These are phyloP conservation scores for Hirtodrosophila duncani DNA, from an alignment of 2,888 invertebrate species.

Conservation along the genomic window DNA sequence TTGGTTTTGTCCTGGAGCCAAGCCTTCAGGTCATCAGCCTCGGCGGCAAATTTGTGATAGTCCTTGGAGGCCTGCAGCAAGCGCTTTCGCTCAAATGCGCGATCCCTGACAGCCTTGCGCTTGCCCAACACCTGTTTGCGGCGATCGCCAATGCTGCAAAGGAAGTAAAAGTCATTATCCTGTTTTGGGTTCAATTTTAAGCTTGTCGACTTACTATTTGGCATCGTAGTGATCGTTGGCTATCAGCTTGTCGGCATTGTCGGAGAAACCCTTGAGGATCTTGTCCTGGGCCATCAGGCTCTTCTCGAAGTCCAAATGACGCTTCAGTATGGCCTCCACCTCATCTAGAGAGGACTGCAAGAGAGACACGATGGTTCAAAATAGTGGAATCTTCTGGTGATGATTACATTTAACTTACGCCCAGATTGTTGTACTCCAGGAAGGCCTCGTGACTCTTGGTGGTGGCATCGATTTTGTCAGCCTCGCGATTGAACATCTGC, in stretches of 20 bases:
- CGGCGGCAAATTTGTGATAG: constrained; percentile 94
- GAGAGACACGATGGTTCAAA: neutral
- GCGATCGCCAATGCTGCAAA: constrained; percentile 83
- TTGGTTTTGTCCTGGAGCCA: constrained; percentile 96
- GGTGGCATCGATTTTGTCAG: constrained; percentile 97
- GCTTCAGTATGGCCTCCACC: constrained; percentile 93
- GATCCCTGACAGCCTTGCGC: constrained; percentile 86
- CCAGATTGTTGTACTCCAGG: constrained; percentile 91
- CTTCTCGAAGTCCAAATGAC: constrained; percentile 95
- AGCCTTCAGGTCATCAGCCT: constrained; percentile 91
- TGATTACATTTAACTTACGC: constrained; percentile 81
- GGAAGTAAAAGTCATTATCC: neutral
- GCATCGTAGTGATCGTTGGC: constrained; percentile 88
- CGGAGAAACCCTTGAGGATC: constrained; percentile 88
- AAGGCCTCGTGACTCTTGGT: constrained; percentile 96
- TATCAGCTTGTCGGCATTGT: constrained; percentile 89
- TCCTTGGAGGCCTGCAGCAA: constrained; percentile 90
- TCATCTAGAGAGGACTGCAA: constrained; percentile 89
- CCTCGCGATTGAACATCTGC: constrained; percentile 95
- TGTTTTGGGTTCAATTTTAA: neutral
- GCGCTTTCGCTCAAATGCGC: constrained; percentile 86
- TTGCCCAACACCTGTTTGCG: constrained; percentile 87
- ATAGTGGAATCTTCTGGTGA: neutral
- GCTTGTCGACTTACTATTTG: constrained; percentile 82
- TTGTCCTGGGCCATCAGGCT: constrained; percentile 96